Percentiles rank a stretch among this genome's conserved stretches.
Evolutionary conservation across 2,888 invertebrate species (phyloP).

Genomic region (Metallyticus violacea): DNA sequence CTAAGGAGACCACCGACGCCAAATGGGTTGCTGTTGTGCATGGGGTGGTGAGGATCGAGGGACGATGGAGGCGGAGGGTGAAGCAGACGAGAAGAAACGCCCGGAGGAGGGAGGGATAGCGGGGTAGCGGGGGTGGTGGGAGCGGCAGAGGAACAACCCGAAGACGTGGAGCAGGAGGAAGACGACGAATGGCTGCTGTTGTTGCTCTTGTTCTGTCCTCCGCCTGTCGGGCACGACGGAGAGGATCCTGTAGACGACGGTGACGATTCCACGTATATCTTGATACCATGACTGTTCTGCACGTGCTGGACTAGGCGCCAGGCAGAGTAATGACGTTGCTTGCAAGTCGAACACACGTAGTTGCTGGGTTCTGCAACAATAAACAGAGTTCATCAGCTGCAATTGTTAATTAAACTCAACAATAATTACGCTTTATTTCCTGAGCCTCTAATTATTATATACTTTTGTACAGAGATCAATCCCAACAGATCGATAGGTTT

Average conservation of each 20-base stretch:
- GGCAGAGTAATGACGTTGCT: slow-evolving; percentile 86
- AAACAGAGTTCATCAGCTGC: not conserved
- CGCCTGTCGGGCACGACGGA: slow-evolving; percentile 40
- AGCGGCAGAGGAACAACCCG: slow-evolving; percentile 54
- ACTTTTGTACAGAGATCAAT: too few species aligned
- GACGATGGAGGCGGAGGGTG: slow-evolving; percentile 49
- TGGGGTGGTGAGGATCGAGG: slow-evolving; percentile 14
- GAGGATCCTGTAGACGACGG: slow-evolving; percentile 36
- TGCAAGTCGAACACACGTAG: slow-evolving; percentile 92
- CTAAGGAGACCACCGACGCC: slow-evolving; percentile 68
- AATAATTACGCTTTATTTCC: too few species aligned
- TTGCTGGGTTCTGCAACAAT: slow-evolving; percentile 84
- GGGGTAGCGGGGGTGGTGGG: slow-evolving; percentile 34
- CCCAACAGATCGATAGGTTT: too few species aligned
- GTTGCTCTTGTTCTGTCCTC: slow-evolving; percentile 47
- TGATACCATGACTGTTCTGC: slow-evolving; percentile 89
- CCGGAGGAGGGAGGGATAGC: slow-evolving; percentile 37
- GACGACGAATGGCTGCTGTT: slow-evolving; percentile 42
- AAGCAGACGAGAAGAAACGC: slow-evolving; percentile 35
- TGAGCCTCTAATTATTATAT: too few species aligned
- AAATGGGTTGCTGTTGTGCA: slow-evolving; percentile 58
- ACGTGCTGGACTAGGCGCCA: slow-evolving; percentile 95
- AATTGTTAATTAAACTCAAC: too few species aligned
- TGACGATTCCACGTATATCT: slow-evolving; percentile 78
- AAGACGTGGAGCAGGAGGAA: slow-evolving; percentile 47